Conservation (phyloP, 2,888 invertebrate species). For the Prosapia bicincta region DNA sequence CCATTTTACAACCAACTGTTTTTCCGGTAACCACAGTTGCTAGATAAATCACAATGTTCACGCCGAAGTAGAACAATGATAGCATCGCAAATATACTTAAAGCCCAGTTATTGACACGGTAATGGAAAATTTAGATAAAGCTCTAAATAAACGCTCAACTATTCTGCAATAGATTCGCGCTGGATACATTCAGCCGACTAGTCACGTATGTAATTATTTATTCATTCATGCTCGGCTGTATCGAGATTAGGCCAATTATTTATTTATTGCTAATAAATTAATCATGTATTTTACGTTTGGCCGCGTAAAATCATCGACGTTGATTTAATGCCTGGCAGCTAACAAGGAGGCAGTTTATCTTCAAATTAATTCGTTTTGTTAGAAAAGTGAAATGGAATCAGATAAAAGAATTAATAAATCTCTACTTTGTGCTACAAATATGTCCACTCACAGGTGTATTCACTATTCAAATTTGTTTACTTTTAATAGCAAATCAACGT, state of each 20-base stretch:
- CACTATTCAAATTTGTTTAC: neutral
- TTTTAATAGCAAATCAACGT: neutral
- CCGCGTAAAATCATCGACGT: neutral
- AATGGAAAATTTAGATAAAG: neutral
- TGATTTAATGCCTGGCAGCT: neutral
- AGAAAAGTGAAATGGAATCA: neutral
- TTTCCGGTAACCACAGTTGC: no score
- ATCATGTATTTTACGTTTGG: neutral
- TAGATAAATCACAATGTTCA: neutral
- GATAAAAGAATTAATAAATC: neutral
- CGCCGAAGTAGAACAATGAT: neutral
- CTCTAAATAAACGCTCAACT: neutral
- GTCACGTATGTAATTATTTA: neutral
- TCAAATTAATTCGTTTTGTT: neutral
- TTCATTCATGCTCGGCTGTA: neutral
- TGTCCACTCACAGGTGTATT: neutral
- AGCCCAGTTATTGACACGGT: neutral
- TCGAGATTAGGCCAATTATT: neutral
- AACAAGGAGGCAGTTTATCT: neutral
- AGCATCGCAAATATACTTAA: neutral
- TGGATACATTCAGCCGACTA: neutral
- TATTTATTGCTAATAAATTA: slow-evolving; percentile 2
- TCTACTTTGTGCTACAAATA: neutral
- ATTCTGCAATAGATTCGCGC: neutral
- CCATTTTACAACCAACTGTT: no score